Percentiles rank a stretch among this genome's conserved stretches.
phyloP scores from a whole-genome alignment of 1,140 invertebrate species.

The Andrena cerasifolii region DNA sequence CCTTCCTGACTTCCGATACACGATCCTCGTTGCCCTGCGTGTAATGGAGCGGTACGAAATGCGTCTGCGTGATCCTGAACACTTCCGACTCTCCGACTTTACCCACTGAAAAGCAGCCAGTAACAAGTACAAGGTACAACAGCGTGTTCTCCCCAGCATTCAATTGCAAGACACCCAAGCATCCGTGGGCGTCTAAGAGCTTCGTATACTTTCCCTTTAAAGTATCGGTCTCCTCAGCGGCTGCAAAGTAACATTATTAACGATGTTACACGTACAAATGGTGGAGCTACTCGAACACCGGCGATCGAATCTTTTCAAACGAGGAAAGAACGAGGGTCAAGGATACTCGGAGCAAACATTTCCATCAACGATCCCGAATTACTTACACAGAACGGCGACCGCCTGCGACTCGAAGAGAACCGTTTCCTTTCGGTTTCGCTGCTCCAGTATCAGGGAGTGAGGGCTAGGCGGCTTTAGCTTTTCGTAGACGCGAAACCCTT shows the following conservation, averaged over 20 bases:
- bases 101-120: constrained; percentile 96
- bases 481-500: constrained; percentile 94
- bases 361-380: constrained; percentile 16
- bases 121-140: constrained; percentile 95
- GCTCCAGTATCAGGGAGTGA: constrained; percentile 95
- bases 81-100: constrained; percentile 97
- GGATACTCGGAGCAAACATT: neutral
- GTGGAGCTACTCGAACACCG: neutral
- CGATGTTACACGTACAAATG: neutral
- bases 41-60: constrained; percentile 93
- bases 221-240: constrained; percentile 92
- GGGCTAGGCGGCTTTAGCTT: constrained; percentile 92
- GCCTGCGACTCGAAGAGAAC: constrained; percentile 95
- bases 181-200: constrained; percentile 95
- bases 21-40: constrained; percentile 90
- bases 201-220: constrained; percentile 94
- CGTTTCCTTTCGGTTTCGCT: constrained; percentile 92
- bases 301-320: neutral
- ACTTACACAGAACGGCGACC: constrained; percentile 91
- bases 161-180: constrained; percentile 93
- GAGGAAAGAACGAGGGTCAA: neutral
- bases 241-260: constrained; percentile 75
- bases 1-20: constrained; percentile 90
- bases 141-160: constrained; percentile 92
- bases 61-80: constrained; percentile 95